Evolutionary conservation across 2,888 invertebrate species (phyloP).

Genomic region (Nomada goodeniana): DNA sequence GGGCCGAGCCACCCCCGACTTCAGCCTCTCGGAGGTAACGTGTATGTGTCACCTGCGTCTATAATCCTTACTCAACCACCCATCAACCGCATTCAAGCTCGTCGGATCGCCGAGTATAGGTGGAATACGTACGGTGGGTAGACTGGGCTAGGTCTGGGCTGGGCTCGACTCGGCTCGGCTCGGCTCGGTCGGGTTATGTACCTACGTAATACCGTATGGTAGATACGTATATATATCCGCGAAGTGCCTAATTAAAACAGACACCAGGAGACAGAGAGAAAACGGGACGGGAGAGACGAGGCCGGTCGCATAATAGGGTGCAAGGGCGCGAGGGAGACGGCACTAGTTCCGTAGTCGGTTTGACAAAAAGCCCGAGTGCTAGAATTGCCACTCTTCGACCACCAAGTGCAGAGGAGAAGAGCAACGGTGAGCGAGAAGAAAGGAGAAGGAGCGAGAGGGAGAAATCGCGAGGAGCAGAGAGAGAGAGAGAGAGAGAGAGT

Average conservation of each 20-base stretch:
- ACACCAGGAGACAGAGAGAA: conserved; percentile 82
- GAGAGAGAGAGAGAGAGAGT: conserved; percentile 25
- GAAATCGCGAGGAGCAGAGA: conserved; percentile 61
- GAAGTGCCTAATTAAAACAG: conserved; percentile 86
- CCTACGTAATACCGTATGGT: conserved; percentile 64
- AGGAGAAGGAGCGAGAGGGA: conserved; percentile 61
- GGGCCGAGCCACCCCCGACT: conserved; percentile 67
- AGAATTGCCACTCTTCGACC: conserved; percentile 84
- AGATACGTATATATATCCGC: conserved; percentile 70
- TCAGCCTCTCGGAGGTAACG: conserved; percentile 66
- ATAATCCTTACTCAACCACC: conserved; percentile 83
- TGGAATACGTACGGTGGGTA: conserved; percentile 72
- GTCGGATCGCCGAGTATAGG: conserved; percentile 79
- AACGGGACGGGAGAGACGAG: conserved; percentile 72
- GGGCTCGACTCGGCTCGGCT: conserved; percentile 54
- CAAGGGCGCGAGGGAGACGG: conserved; percentile 80
- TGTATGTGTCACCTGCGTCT: conserved; percentile 79
- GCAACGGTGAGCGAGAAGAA: conserved; percentile 70
- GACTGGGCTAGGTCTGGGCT: conserved; percentile 60
- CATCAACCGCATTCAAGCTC: conserved; percentile 81
- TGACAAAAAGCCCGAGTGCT: conserved; percentile 82
- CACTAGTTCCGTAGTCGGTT: conserved; percentile 78
- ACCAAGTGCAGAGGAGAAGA: conserved; percentile 80
- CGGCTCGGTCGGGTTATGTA: conserved; percentile 61
- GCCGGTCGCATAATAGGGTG: conserved; percentile 76